Evolutionary conservation across 2,113 vertebrate species (phyloP).

Genomic region (Leiothrix lutea): DNA sequence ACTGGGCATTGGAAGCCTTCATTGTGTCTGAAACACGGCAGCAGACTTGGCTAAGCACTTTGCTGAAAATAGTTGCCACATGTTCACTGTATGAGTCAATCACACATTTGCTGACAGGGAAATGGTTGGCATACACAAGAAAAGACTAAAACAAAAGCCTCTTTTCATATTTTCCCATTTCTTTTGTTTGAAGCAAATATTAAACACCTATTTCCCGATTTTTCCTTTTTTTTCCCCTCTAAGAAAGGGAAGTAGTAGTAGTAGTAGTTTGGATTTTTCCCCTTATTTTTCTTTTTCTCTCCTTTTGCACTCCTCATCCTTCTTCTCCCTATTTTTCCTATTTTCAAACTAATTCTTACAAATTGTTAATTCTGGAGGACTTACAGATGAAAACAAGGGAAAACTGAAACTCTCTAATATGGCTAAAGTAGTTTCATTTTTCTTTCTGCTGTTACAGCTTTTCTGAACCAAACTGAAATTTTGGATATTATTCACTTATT

Average conservation of each 20-base stretch:
- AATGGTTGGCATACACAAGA: not conserved
- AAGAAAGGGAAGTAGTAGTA: too few relatives aligned
- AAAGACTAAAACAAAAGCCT: not conserved
- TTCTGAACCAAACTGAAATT: constrained; percentile 51
- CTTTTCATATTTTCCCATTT: not conserved
- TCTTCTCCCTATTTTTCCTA: not conserved
- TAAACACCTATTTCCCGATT: not conserved
- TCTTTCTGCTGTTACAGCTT: not conserved
- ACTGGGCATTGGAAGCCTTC: not conserved
- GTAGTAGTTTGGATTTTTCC: not conserved
- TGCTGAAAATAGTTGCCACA: constrained; percentile 53
- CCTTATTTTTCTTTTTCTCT: not conserved
- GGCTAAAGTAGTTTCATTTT: constrained; percentile 37
- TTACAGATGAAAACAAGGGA: constrained; percentile 21
- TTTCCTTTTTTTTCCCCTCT: accelerated
- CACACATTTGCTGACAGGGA: constrained; percentile 26
- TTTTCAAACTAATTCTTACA: not conserved
- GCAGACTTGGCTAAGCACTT: constrained; percentile 9
- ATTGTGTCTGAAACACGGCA: not conserved
- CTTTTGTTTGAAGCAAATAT: not conserved
- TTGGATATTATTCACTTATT: constrained; percentile 20
- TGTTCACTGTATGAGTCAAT: constrained; percentile 29
- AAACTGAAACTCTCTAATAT: constrained; percentile 41
- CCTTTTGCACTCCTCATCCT: not conserved
- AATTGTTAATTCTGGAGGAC: constrained; percentile 12